A percentile compares a stretch with the other conserved stretches of the same genome.
phyloP scores from a whole-genome alignment of 2,888 invertebrate species.

The Leucozona laternaria region DNA sequence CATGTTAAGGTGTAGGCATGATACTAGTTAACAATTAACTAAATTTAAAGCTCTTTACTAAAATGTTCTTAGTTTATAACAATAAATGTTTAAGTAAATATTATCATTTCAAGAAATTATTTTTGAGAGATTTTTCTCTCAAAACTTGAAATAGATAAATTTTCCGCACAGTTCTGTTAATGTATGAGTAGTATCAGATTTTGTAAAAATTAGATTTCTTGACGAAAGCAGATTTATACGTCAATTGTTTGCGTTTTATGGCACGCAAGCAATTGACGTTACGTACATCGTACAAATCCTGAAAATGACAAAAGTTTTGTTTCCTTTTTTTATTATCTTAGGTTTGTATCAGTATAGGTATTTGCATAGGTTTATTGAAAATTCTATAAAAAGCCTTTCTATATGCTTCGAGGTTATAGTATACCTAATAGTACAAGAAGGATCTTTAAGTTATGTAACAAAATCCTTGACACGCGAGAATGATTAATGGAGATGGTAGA shows the following conservation, averaged over 20 bases:
- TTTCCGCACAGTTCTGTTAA: not conserved
- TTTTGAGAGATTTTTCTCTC: too few species aligned
- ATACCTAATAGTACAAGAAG: not conserved
- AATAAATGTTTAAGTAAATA: too few species aligned
- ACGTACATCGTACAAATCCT: too few species aligned
- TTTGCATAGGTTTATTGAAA: not conserved
- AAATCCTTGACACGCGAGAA: slow-evolving; percentile 20
- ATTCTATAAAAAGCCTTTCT: slow-evolving; percentile 4
- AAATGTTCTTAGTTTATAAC: too few species aligned
- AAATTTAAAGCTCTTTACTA: too few species aligned
- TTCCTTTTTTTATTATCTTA: not conserved
- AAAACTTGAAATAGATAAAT: not conserved
- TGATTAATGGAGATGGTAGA: slow-evolving; percentile 44
- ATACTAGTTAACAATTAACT: too few species aligned
- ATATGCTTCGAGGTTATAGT: not conserved
- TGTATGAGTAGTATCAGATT: not conserved
- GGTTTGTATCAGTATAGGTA: not conserved
- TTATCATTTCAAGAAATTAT: too few species aligned
- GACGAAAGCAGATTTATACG: slow-evolving; percentile 56
- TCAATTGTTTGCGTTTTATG: slow-evolving; percentile 51
- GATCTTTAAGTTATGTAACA: not conserved
- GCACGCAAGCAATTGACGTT: too few species aligned
- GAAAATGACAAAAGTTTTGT: slow-evolving; percentile 57
- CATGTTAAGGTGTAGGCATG: too few species aligned
- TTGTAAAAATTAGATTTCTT: slow-evolving; percentile 6